Base-by-base conservation (phyloP, 2,797 vertebrate species). In the Rhadinocentrus ornatus region DNA sequence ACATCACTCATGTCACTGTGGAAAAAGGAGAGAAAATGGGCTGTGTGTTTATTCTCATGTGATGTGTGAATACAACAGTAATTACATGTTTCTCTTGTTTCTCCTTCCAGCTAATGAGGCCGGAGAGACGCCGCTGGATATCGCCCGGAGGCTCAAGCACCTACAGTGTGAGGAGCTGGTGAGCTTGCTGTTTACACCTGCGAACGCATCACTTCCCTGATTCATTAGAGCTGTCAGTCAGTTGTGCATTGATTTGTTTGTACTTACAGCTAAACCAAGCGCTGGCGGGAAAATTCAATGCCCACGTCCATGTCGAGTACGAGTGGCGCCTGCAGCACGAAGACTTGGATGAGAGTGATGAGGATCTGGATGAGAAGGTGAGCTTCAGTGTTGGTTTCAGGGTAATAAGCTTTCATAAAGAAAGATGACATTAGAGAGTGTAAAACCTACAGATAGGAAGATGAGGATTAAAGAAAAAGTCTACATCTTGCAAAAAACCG, bases 241-340 rank as follows among this genome's bases (percentile, higher is more conserved):
- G 39, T 13, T 26, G 20, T 52, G 18, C 67, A 58, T 71, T 77
- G 1, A 0, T 80, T 59, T 70, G 26, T 82, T 26, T 77, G 16
- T 64, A 62, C 66, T 63, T 75, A n/a, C 76, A 99, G 98, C 93
- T 99, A 66, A 96, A 93, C 78, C 97, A 99, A 71, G 97, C 97
- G 3, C 91, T 99, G 60, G 95, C 96, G 0, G 98, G 98, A 74
- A 97, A 97, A 82, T 97, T 99, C 84, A 99, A 99, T 69, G 95
- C 95, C 54, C 98, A 99, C 8, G 97, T 99, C 37, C 98, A 99
- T 0, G 97, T 99, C 0, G 98, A 99, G 83, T 99, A 99, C n/a
- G 98, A 99, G 67, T 99, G 98, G 97, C 93, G 97, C 22, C 91
- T 99, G 81, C 96, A 97, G 67, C 96, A 97, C 0, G 97, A 97